These are phyloP conservation scores for Apeira syringaria DNA, from an alignment of 2,888 invertebrate species.

Conservation along the genomic window DNA sequence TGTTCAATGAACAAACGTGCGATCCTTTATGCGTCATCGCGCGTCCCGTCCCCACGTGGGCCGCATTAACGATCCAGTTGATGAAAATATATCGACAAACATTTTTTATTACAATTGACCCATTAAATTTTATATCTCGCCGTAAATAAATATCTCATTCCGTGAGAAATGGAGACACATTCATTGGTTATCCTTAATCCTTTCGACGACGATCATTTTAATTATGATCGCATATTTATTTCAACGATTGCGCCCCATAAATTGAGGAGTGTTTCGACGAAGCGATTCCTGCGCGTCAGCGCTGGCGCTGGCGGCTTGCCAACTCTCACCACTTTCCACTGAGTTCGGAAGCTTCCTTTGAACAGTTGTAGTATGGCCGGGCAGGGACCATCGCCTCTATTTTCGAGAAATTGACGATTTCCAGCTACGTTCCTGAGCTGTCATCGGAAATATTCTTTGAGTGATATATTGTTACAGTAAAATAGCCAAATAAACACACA, in stretches of 20 bases:
- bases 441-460: constrained; percentile 71
- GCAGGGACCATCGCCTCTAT: constrained; percentile 68
- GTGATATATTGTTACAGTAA: constrained; percentile 57
- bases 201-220: constrained; percentile 71
- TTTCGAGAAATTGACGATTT: constrained; percentile 73
- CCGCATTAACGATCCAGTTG: constrained; percentile 20
- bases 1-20: background rate
- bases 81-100: constrained; percentile 24
- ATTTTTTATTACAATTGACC: constrained; percentile 32
- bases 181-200: constrained; percentile 60
- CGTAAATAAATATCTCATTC: constrained; percentile 38
- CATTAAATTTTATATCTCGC: constrained; percentile 27
- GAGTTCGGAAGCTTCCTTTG: constrained; percentile 53
- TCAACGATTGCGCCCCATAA: constrained; percentile 70
- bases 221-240: constrained; percentile 69
- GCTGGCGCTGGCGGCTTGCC: constrained; percentile 58
- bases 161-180: constrained; percentile 37
- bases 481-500: constrained; percentile 17
- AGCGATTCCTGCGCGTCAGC: constrained; percentile 31
- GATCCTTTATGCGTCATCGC: constrained; percentile 10
- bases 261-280: constrained; percentile 62
- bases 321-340: constrained; percentile 63
- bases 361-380: constrained; percentile 49
- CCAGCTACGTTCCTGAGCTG: constrained; percentile 60
- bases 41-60: constrained; percentile 8